A percentile compares a stretch with the other conserved stretches of the same genome.
phyloP scores from a whole-genome alignment of 2,113 vertebrate species.

The Speoplatyrhinus poulsoni region DNA sequence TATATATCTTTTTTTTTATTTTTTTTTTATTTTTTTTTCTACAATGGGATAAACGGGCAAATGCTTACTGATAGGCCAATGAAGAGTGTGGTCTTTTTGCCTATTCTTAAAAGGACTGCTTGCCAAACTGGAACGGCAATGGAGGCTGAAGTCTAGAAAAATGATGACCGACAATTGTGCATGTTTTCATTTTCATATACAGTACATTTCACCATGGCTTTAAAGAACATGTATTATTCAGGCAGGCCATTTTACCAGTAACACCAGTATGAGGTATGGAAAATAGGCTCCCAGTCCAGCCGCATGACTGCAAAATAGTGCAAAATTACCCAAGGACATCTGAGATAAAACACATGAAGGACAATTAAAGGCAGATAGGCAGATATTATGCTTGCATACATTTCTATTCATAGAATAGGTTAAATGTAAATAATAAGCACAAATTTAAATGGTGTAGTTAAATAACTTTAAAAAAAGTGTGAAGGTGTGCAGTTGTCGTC shows the following conservation, averaged over 20 bases:
- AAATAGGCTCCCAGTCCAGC: slow-evolving; percentile 69
- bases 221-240: slow-evolving; percentile 1
- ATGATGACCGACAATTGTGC: not conserved
- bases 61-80: slow-evolving; percentile 73
- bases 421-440: not conserved
- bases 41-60: not conserved
- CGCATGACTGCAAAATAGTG: slow-evolving; percentile 75
- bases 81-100: slow-evolving; percentile 73
- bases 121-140: slow-evolving; percentile 78
- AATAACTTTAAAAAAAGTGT: not conserved
- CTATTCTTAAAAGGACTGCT: slow-evolving; percentile 67
- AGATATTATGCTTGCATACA: not conserved
- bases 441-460: too few relatives aligned
- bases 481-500: not conserved
- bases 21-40: too few relatives aligned
- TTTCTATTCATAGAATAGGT: not conserved
- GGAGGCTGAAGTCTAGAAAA: slow-evolving; percentile 65
- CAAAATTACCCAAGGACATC: slow-evolving; percentile 78
- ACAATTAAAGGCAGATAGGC: not conserved
- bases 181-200: not conserved
- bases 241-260: slow-evolving; percentile 65
- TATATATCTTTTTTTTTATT: too few relatives aligned
- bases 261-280: slow-evolving; percentile 73
- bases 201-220: not conserved
- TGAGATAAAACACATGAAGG: slow-evolving; percentile 31